Conservation (phyloP, 2,888 invertebrate genomes). For the Rambutsinella grinnellia region DNA sequence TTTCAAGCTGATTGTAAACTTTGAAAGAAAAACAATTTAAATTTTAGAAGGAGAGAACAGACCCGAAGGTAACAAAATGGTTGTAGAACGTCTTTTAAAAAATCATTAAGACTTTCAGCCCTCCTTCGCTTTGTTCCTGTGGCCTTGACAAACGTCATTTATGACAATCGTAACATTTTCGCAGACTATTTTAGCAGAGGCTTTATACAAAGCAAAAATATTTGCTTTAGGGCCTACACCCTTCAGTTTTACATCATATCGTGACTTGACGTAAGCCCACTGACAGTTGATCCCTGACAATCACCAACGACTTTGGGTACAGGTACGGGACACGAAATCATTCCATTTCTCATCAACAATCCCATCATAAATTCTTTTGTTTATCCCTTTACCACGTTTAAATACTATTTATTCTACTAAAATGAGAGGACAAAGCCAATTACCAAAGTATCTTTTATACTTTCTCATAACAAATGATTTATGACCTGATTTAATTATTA, state of each 20-base stretch:
- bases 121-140: conserved; percentile 42
- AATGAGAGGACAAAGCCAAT: conserved; percentile 2
- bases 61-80: no score
- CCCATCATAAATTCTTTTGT: neutral
- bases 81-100: no score
- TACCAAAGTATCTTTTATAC: conserved; percentile 15
- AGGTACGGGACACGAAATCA: conserved; percentile 4
- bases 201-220: no score
- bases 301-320: neutral
- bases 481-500: conserved; percentile 10
- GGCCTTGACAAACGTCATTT: conserved; percentile 51
- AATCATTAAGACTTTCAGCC: no score
- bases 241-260: conserved; percentile 7
- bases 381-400: neutral
- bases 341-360: neutral
- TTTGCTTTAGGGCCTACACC: no score
- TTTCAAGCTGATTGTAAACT: no score
- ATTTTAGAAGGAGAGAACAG: no score
- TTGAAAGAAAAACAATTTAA: no score
- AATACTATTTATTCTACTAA: neutral
- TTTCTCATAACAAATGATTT: conserved; percentile 17
- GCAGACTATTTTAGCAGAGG: no score
- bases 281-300: neutral
- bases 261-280: neutral
- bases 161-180: conserved; percentile 8